These are phyloP conservation scores for Motacilla alba DNA, from an alignment of 2,113 vertebrate species.

Conservation along the genomic window DNA sequence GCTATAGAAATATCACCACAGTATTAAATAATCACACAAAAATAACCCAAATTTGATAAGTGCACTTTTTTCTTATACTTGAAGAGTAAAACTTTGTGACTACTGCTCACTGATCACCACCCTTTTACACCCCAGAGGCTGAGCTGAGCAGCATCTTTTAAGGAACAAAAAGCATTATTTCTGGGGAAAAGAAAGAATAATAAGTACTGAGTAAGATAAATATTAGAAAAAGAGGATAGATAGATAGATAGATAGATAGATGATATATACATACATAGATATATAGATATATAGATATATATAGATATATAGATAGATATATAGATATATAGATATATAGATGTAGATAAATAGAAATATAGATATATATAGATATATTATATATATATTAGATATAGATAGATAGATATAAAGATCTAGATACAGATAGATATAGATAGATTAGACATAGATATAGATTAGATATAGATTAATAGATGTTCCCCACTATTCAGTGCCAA, in stretches of 20 bases:
- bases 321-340: too few species aligned
- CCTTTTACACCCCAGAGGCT: neutral
- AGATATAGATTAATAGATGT: neutral
- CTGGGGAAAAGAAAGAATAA: neutral
- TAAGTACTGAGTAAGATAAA: neutral
- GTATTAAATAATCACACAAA: neutral
- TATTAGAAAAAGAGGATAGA: neutral
- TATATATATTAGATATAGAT: too few species aligned
- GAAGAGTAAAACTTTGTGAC: neutral
- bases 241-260: too few species aligned
- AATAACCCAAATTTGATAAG: neutral
- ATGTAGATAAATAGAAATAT: too few species aligned
- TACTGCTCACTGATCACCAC: neutral
- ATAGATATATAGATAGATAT: too few species aligned
- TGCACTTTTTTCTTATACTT: neutral
- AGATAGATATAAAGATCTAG: too few species aligned
- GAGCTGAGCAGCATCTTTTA: neutral
- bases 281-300: too few species aligned
- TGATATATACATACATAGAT: too few species aligned
- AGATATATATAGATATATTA: too few species aligned
- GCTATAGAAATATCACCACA: neutral
- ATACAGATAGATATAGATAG: too few species aligned
- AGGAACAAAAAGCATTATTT: neutral
- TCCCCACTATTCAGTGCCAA: neutral
- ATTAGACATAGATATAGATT: neutral